Evolutionary conservation across 2,888 invertebrate species (phyloP).

Genomic region (Hypercompe scribonia): DNA sequence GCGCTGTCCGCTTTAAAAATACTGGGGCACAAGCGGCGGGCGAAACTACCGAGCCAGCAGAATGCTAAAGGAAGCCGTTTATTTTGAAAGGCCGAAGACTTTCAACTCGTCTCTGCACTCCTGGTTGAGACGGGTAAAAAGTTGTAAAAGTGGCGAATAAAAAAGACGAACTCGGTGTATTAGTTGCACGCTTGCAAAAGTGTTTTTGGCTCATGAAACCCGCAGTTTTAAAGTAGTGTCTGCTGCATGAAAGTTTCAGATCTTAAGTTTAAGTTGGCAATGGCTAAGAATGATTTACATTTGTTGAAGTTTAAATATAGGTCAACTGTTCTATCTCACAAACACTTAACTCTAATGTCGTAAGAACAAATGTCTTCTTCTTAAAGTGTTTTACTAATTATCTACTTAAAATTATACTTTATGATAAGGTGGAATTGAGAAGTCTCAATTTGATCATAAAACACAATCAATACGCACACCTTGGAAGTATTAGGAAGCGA

Average conservation of each 20-base stretch:
- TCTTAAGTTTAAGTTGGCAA: slow-evolving; percentile 37
- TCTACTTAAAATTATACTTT: neutral
- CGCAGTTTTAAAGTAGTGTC: slow-evolving; percentile 52
- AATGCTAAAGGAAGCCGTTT: slow-evolving; percentile 81
- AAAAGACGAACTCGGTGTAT: slow-evolving; percentile 60
- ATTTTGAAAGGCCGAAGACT: slow-evolving; percentile 79
- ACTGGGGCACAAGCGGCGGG: slow-evolving; percentile 73
- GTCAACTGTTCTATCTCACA: neutral
- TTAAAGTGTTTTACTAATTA: neutral
- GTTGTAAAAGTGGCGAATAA: slow-evolving; percentile 67
- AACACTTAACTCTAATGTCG: neutral
- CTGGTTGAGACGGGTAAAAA: slow-evolving; percentile 70
- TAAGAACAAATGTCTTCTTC: neutral
- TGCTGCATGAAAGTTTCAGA: slow-evolving; percentile 37
- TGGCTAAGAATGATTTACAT: slow-evolving; percentile 7
- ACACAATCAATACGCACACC: slow-evolving; percentile 44
- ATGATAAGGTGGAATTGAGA: neutral
- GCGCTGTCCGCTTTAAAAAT: slow-evolving; percentile 85
- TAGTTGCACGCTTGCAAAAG: slow-evolving; percentile 63
- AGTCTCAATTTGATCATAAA: slow-evolving; percentile 21
- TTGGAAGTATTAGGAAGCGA: slow-evolving; percentile 33
- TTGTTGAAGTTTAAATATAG: slow-evolving; percentile 34
- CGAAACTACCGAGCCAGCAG: slow-evolving; percentile 75
- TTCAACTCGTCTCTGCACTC: slow-evolving; percentile 62
- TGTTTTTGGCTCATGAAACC: slow-evolving; percentile 63